These are phyloP conservation scores for Heliconius hewitsoni DNA, from an alignment of 1,140 invertebrate genomes.

Conservation along the genomic window DNA sequence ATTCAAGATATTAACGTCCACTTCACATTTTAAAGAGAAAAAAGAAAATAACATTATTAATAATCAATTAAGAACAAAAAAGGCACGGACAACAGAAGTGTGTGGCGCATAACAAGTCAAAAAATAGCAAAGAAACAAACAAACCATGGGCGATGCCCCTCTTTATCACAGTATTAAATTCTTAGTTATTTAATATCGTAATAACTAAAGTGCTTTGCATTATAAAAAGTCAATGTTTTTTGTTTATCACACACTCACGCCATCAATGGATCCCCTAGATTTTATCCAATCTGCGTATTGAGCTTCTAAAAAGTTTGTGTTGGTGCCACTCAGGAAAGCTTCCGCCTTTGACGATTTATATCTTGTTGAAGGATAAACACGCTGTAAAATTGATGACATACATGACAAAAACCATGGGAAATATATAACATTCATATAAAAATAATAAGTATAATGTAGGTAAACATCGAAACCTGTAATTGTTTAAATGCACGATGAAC, in stretches of 20 bases:
- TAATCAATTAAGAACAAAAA: no score
- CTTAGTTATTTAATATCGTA: background rate
- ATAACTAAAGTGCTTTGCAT: background rate
- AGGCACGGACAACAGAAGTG: no score
- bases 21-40: no score
- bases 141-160: background rate
- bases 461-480: background rate
- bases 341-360: slow-evolving; percentile 56
- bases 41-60: no score
- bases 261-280: slow-evolving; percentile 56
- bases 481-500: background rate
- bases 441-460: background rate
- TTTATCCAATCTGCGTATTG: slow-evolving; percentile 71
- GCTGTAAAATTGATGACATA: background rate
- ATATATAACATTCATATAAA: background rate
- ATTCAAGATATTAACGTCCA: no score
- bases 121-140: background rate
- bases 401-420: background rate
- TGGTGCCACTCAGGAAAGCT: slow-evolving; percentile 64
- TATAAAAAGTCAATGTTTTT: slow-evolving; percentile 6
- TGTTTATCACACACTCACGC: slow-evolving; percentile 46
- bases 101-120: no score
- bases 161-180: background rate
- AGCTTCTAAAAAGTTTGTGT: slow-evolving; percentile 69
- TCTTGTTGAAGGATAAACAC: background rate